Conservation (phyloP, 2,113 vertebrate species). For the Sinocyclocheilus anshuiensis region DNA sequence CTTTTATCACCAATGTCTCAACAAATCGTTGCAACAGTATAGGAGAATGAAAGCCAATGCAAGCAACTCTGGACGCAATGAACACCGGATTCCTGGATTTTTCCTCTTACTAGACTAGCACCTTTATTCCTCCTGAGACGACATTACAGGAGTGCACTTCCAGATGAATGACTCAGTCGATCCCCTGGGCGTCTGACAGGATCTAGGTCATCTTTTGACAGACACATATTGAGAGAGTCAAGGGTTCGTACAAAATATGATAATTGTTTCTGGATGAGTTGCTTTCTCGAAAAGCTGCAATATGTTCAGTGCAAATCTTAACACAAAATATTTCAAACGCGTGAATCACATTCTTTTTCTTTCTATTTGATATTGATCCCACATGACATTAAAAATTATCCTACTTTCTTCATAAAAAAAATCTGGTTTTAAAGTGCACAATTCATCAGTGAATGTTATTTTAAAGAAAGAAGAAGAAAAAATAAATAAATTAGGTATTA, state of each 20-base stretch:
- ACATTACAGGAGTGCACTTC: slow-evolving; percentile 33
- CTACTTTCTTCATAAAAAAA: not conserved
- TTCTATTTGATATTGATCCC: not conserved
- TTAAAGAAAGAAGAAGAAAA: no score
- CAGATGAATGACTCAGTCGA: slow-evolving; percentile 42
- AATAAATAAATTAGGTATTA: no score
- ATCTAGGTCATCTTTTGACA: slow-evolving; percentile 46
- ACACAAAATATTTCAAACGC: not conserved
- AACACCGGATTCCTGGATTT: not conserved
- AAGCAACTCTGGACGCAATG: not conserved
- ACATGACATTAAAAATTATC: not conserved
- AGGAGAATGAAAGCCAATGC: not conserved
- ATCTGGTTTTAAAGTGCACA: not conserved
- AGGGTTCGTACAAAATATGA: not conserved
- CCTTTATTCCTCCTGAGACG: not conserved
- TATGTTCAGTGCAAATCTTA: not conserved
- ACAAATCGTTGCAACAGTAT: not conserved
- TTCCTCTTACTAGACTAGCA: not conserved
- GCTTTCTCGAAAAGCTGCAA: not conserved
- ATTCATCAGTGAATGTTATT: not conserved
- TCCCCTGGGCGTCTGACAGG: slow-evolving; percentile 27
- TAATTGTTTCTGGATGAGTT: slow-evolving; percentile 24
- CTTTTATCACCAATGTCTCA: not conserved
- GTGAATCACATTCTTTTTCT: not conserved
- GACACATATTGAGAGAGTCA: not conserved